A percentile compares a stretch with the other conserved stretches of the same genome.
Evolutionary conservation across 2,888 invertebrate species (phyloP).

Genomic region (Muscina levida): DNA sequence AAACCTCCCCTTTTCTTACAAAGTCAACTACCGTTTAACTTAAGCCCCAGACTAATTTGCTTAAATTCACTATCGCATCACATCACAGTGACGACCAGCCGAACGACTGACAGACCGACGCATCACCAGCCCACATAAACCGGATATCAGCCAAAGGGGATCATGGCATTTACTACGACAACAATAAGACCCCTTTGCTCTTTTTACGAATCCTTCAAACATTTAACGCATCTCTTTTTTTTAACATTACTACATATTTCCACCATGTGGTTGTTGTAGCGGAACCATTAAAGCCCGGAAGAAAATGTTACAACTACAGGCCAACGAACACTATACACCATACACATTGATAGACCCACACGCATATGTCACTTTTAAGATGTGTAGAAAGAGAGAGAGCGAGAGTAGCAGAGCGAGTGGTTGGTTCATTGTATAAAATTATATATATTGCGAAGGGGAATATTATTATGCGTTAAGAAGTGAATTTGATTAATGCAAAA

Average conservation of each 20-base stretch:
- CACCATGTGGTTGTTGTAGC: slow-evolving; percentile 2
- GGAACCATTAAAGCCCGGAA: slow-evolving; percentile 58
- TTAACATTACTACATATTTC: slow-evolving; percentile 6
- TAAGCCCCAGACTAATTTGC: slow-evolving; percentile 52
- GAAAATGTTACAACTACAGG: slow-evolving; percentile 52
- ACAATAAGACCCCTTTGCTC: slow-evolving; percentile 35
- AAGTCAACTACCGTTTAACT: slow-evolving; percentile 16
- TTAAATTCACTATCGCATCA: slow-evolving; percentile 53
- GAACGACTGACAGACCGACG: no score
- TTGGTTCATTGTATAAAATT: slow-evolving; percentile 20
- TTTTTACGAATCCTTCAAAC: slow-evolving; percentile 45
- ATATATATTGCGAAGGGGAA: slow-evolving; percentile 19
- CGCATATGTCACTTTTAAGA: slow-evolving; percentile 24
- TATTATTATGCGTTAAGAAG: slow-evolving; percentile 72
- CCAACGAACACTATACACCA: neutral
- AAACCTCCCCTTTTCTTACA: slow-evolving; percentile 28
- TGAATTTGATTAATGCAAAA: slow-evolving; percentile 81
- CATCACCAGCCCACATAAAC: slow-evolving; percentile 55
- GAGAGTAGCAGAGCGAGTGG: no score
- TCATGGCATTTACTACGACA: slow-evolving; percentile 19
- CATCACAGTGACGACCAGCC: neutral
- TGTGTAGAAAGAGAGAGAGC: neutral
- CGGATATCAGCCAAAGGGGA: slow-evolving; percentile 59
- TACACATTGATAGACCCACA: neutral
- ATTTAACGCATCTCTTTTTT: slow-evolving; percentile 52